Conservation (phyloP, 2,113 vertebrate genomes). For the Spilogale gracilis region DNA sequence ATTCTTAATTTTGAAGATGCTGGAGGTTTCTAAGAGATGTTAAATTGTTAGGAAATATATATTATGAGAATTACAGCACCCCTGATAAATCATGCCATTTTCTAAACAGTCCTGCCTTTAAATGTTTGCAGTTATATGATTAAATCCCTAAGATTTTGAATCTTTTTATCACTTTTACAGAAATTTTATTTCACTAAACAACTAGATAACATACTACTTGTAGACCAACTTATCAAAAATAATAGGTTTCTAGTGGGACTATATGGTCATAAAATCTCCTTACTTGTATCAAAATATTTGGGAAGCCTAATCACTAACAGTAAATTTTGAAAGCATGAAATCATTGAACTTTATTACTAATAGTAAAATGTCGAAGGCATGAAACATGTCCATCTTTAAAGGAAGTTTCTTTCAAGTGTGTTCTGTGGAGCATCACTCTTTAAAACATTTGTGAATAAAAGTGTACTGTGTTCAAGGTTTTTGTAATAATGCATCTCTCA, state of each 20-base stretch:
- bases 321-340: not conserved
- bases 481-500: not conserved
- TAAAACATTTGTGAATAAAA: not conserved
- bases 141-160: not conserved
- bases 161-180: not conserved
- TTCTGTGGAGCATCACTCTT: not conserved
- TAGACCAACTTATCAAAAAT: not conserved
- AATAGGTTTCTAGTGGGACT: not conserved
- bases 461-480: not conserved
- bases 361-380: not conserved
- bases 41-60: not conserved
- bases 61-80: not conserved
- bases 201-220: not conserved
- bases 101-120: not conserved
- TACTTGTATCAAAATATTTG: not conserved
- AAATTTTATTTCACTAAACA: conserved; percentile 12
- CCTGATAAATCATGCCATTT: not conserved
- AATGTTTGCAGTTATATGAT: not conserved
- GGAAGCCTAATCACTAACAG: not conserved
- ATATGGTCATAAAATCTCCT: not conserved
- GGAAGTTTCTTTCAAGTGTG: not conserved
- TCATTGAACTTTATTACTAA: not conserved
- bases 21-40: not conserved
- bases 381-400: not conserved
- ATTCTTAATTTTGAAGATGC: conserved; percentile 29